Percentiles rank a stretch among this genome's conserved stretches.
Evolutionary conservation across 2,888 invertebrate species (phyloP).

Genomic region (Cerceris ruficornis): DNA sequence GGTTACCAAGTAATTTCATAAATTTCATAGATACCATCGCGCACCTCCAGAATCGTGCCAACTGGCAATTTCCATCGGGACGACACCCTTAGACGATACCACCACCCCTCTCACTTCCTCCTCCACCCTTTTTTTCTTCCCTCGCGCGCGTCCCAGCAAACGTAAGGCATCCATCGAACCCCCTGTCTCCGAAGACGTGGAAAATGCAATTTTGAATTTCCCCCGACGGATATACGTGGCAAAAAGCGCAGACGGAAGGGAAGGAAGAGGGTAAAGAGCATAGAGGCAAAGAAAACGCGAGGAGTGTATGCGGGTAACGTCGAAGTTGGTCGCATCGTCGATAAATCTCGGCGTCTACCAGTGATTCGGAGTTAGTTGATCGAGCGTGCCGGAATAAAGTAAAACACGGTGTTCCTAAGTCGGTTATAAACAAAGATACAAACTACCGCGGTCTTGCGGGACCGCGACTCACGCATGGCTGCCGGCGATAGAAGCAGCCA

Average conservation of each 20-base stretch:
- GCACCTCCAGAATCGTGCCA: constrained; percentile 36
- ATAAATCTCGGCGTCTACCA: constrained; percentile 46
- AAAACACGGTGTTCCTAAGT: constrained; percentile 50
- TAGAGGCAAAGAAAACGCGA: neutral
- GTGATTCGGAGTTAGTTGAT: constrained; percentile 43
- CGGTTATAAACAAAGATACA: constrained; percentile 70
- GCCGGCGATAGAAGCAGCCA: constrained; percentile 71
- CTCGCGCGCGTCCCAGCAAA: neutral
- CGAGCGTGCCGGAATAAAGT: constrained; percentile 59
- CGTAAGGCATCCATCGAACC: neutral
- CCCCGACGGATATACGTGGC: neutral
- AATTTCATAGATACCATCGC: constrained; percentile 34
- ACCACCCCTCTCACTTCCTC: neutral
- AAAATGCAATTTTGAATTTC: neutral
- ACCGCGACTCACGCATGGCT: constrained; percentile 66
- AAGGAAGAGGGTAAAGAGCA: no score
- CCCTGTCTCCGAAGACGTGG: neutral
- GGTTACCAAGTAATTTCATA: constrained; percentile 31
- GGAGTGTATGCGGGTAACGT: constrained; percentile 7
- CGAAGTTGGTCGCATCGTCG: constrained; percentile 18
- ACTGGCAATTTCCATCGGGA: constrained; percentile 44
- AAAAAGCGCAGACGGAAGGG: no score
- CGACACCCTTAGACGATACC: constrained; percentile 28
- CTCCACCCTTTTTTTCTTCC: neutral
- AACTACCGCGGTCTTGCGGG: constrained; percentile 56